phyloP scores from a whole-genome alignment of 23 tunicate genomes.

The Halocynthia aurantium region DNA sequence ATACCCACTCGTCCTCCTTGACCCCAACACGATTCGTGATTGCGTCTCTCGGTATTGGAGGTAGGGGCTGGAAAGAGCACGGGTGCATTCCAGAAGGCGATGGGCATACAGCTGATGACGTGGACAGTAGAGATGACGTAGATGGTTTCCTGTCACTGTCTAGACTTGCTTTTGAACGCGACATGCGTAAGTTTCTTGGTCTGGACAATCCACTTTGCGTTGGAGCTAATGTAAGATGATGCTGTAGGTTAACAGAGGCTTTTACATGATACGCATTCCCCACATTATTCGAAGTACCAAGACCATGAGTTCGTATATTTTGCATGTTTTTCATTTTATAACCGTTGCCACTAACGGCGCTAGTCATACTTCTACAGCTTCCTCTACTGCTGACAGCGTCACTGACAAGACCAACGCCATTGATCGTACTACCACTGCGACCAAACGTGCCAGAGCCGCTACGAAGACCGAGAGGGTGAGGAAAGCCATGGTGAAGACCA shows the following conservation, averaged over 20 bases:
- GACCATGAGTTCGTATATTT: background rate
- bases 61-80: conserved; percentile 18
- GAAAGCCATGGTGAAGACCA: conserved; percentile 13
- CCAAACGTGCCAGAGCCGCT: conserved; percentile 23
- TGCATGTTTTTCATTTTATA: background rate
- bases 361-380: conserved; percentile 4
- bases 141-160: conserved; percentile 5
- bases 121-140: conserved; percentile 12
- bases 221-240: too few relatives aligned
- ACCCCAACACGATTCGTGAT: background rate
- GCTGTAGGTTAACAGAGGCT: too few relatives aligned
- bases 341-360: background rate
- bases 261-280: too few relatives aligned
- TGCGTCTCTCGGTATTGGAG: conserved; percentile 8
- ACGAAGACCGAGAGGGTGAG: conserved; percentile 5
- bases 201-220: too few relatives aligned
- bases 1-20: background rate
- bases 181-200: too few relatives aligned
- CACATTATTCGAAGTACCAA: too few relatives aligned
- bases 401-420: background rate
- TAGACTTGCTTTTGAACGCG: too few relatives aligned
- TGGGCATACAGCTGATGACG: conserved; percentile 1
- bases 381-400: conserved; percentile 23
- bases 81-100: background rate
- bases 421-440: conserved; percentile 13